Evolutionary conservation across 2,113 vertebrate species (phyloP), one percentile per base, ranked within the genome.

Genomic region (Oreochromis niloticus): DNA sequence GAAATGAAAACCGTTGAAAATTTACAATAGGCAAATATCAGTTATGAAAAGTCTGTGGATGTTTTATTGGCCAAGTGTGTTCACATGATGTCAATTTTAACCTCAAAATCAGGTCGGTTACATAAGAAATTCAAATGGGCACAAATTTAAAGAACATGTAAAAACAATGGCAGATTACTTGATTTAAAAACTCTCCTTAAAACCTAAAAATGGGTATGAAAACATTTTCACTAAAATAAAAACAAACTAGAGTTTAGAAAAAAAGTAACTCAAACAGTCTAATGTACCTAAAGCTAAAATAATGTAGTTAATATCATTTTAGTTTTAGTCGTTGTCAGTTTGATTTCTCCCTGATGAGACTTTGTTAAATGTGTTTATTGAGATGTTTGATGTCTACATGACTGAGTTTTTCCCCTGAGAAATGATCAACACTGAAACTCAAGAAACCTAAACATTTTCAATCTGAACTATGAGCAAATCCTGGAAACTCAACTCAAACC

Each of bases 401-500:
- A 41, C 39, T 11, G 34, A 36, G 4, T 19, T 36, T 7, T 34
- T 34, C 0, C 59, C 32, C 32, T 63, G 59, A 66, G 32, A 0
- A 63, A 3, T 63, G 17, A 36, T 66, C 1, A 0, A 32, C 57
- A 2, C 0, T 10, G 57, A 61, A 32, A 32, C 8, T 17, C 5
- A 32, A 59, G 59, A 12, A 36, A 5, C 17, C 4, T 11, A 13
- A 66, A 66, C 61, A 39, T 7, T 66, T 66, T 66, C 61, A 66
- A 39, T 63, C 32, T 12, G 59, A 63, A n/a, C 32, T 4, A 36
- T 2, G 10, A 66, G 34, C 61, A n/a, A 39, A 22, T 39, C 61
- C 34, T 66, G 61, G 34, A 66, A 66, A 13, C 10, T 39, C 2
- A 1, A 34, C 57, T 34, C 57, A 36, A 43, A 43, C 41, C 41